A percentile compares a stretch with the other conserved stretches of the same genome.
phyloP scores from a whole-genome alignment of 2,888 invertebrate genomes.

The Lasioglossum pauxillum region DNA sequence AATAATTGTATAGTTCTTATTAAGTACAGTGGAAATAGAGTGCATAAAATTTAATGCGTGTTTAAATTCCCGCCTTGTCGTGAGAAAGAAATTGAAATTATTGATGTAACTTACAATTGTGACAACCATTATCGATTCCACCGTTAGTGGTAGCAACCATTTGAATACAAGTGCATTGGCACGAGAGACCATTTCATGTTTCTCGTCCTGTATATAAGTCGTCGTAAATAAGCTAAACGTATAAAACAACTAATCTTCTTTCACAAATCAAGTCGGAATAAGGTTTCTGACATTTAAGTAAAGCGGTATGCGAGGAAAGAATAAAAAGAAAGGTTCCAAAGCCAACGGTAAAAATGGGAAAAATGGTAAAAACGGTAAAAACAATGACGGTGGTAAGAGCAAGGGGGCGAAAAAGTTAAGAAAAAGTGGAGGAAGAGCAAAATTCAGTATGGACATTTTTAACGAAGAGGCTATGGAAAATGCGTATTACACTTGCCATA shows the following conservation, averaged over 20 bases:
- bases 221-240: neutral
- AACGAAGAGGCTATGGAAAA: conserved; percentile 97
- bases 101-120: conserved; percentile 34
- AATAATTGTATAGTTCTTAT: neutral
- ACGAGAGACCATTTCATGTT: neutral
- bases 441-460: conserved; percentile 93
- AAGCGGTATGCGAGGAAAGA: conserved; percentile 66
- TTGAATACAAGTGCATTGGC: neutral
- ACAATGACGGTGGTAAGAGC: conserved; percentile 85
- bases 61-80: neutral
- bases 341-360: conserved; percentile 65
- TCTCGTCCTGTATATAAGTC: neutral
- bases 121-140: conserved; percentile 45
- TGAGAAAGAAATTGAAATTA: conserved; percentile 8
- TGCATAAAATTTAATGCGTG: neutral
- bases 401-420: conserved; percentile 86
- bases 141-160: conserved; percentile 13
- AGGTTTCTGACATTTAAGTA: neutral
- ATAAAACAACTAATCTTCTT: neutral
- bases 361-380: conserved; percentile 71
- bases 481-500: conserved; percentile 96
- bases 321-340: conserved; percentile 67
- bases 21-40: neutral
- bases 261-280: neutral
- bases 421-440: conserved; percentile 87